Evolutionary conservation across 2,113 vertebrate genomes (phyloP).

Genomic region (Sigmodon hispidus): DNA sequence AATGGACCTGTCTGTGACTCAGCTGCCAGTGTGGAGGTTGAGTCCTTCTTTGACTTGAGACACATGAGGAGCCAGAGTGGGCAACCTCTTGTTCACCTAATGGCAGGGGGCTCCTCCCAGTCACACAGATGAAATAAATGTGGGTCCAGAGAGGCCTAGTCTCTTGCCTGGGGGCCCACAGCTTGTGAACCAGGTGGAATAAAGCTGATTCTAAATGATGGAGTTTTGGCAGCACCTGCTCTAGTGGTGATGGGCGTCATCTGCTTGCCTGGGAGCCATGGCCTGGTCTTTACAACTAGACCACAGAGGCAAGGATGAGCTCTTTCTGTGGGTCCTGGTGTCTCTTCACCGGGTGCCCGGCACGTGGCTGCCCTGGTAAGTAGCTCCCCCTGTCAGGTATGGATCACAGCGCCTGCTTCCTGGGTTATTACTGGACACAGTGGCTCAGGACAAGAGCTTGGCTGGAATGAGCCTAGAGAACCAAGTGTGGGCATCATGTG

Average conservation of each 20-base stretch:
- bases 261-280: neutral
- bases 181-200: neutral
- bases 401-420: neutral
- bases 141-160: neutral
- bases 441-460: neutral
- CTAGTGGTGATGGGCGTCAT: neutral
- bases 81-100: accelerated
- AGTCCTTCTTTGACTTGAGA: neutral
- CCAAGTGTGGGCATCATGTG: neutral
- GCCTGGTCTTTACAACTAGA: neutral
- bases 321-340: accelerated
- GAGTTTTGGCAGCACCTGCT: neutral
- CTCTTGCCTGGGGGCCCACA: neutral
- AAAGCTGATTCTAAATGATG: neutral
- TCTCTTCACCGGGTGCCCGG: neutral
- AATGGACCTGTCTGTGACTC: accelerated
- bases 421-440: neutral
- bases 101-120: neutral
- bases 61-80: neutral
- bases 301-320: neutral
- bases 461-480: neutral
- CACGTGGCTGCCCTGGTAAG: neutral
- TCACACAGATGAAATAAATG: neutral
- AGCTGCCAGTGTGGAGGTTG: neutral
- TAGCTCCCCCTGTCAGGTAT: neutral